Percentiles rank a stretch among this genome's conserved stretches.
phyloP scores from a whole-genome alignment of 2,888 invertebrate genomes.

The Mythimna pallens region DNA sequence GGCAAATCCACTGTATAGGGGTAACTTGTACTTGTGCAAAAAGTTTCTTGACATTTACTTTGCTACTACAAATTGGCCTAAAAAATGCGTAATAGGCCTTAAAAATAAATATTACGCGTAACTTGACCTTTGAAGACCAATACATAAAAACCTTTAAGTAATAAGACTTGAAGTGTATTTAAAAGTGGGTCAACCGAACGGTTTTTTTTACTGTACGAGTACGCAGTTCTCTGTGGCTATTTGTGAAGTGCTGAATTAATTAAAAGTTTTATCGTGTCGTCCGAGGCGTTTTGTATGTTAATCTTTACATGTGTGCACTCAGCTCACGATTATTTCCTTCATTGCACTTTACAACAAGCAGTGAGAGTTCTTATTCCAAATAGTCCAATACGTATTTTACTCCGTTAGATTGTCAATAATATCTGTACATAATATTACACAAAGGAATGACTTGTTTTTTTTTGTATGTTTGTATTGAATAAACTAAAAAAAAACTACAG shows the following conservation, averaged over 20 bases:
- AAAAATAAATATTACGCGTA: slow-evolving; percentile 8
- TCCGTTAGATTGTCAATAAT: background rate
- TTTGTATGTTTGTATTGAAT: too few relatives aligned
- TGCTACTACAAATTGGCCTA: background rate
- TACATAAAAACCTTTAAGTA: slow-evolving; percentile 37
- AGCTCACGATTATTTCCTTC: background rate
- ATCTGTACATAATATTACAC: too few relatives aligned
- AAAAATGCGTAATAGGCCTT: slow-evolving; percentile 2
- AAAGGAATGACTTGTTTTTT: too few relatives aligned
- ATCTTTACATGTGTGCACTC: slow-evolving; percentile 12
- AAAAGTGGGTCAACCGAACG: slow-evolving; percentile 37
- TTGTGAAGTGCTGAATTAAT: slow-evolving; percentile 49
- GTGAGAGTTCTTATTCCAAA: background rate
- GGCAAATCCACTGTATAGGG: background rate
- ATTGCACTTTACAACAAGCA: background rate
- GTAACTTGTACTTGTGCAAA: background rate
- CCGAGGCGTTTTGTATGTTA: slow-evolving; percentile 29
- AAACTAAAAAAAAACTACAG: too few relatives aligned
- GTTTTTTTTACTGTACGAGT: slow-evolving; percentile 6
- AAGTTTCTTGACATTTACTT: background rate
- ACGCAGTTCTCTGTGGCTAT: slow-evolving; percentile 9
- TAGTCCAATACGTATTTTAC: background rate
- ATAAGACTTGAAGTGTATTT: slow-evolving; percentile 1
- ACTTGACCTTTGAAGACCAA: slow-evolving; percentile 21
- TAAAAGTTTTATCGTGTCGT: slow-evolving; percentile 43